A percentile compares a stretch with the other conserved stretches of the same genome.
Conservation (phyloP, 1,140 invertebrate species). For the Plodia interpunctella region DNA sequence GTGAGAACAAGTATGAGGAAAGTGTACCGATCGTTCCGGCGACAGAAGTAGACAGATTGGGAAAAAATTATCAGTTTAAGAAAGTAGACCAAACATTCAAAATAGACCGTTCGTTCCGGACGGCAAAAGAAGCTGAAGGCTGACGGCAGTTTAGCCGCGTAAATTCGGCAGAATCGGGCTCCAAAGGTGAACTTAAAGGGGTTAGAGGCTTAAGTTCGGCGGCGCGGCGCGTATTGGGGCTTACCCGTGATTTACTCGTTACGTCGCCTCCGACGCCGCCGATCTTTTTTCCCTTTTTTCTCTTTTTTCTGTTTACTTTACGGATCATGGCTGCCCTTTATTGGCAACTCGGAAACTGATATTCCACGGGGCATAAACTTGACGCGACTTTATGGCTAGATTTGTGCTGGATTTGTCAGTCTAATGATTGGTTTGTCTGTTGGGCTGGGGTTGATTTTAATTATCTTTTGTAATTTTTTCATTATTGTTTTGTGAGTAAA, state of each 20-base stretch:
- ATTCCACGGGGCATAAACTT: slow-evolving; percentile 55
- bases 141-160: slow-evolving; percentile 7
- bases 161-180: slow-evolving; percentile 14
- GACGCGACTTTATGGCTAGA: slow-evolving; percentile 42
- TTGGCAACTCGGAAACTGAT: slow-evolving; percentile 70
- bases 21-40: too few species aligned
- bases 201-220: slow-evolving; percentile 47
- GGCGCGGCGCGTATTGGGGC: slow-evolving; percentile 53
- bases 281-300: slow-evolving; percentile 61
- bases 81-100: too few species aligned
- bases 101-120: too few species aligned
- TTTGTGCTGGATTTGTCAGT: slow-evolving; percentile 49
- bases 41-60: too few species aligned
- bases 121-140: background rate
- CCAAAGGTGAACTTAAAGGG: slow-evolving; percentile 65
- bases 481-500: too few species aligned
- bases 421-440: slow-evolving; percentile 17
- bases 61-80: too few species aligned
- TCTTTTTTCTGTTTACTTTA: slow-evolving; percentile 64
- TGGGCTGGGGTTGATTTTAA: slow-evolving; percentile 7
- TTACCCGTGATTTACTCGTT: slow-evolving; percentile 71
- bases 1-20: too few species aligned
- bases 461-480: background rate
- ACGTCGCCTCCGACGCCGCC: slow-evolving; percentile 52
- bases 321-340: slow-evolving; percentile 72